These are phyloP conservation scores for Paraplagusia blochii DNA, from an alignment of 2,113 vertebrate genomes.

Conservation along the genomic window DNA sequence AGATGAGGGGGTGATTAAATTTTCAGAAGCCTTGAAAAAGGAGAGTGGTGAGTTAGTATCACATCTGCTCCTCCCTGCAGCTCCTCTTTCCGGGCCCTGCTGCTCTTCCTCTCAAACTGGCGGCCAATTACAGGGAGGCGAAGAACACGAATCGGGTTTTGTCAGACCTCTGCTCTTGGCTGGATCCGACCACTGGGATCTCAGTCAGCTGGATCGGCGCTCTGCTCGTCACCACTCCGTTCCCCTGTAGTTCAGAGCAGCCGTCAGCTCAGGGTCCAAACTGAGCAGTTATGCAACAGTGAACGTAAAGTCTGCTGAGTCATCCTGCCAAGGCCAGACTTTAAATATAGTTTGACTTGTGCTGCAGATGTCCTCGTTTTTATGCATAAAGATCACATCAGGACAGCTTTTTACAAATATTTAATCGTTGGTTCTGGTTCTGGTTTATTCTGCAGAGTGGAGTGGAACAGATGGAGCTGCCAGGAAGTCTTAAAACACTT, in stretches of 20 bases:
- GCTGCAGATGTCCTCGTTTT: slow-evolving; percentile 15
- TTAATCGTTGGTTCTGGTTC: background rate
- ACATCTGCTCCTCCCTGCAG: slow-evolving; percentile 7
- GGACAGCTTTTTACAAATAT: background rate
- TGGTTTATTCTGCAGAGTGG: too few species aligned
- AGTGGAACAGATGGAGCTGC: too few species aligned
- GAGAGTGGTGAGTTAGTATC: slow-evolving; percentile 53
- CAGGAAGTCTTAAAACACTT: too few species aligned
- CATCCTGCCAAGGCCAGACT: slow-evolving; percentile 23
- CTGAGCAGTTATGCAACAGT: slow-evolving; percentile 31
- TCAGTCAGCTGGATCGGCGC: slow-evolving; percentile 34
- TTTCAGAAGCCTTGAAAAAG: slow-evolving; percentile 56
- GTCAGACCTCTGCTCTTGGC: slow-evolving; percentile 9
- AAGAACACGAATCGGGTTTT: slow-evolving; percentile 21
- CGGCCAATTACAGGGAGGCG: slow-evolving; percentile 26
- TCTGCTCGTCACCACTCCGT: slow-evolving; percentile 3
- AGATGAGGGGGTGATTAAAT: slow-evolving; percentile 45
- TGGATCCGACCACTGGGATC: slow-evolving; percentile 33
- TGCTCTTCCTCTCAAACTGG: background rate
- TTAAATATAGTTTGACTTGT: slow-evolving; percentile 26
- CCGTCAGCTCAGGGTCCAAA: slow-evolving; percentile 24
- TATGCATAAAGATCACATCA: slow-evolving; percentile 7
- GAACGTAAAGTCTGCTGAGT: slow-evolving; percentile 39
- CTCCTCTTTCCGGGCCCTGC: slow-evolving; percentile 1
- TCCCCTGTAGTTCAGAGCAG: slow-evolving; percentile 9